phyloP scores from a whole-genome alignment of 2,888 invertebrate genomes.

The Dynastes hyllus region DNA sequence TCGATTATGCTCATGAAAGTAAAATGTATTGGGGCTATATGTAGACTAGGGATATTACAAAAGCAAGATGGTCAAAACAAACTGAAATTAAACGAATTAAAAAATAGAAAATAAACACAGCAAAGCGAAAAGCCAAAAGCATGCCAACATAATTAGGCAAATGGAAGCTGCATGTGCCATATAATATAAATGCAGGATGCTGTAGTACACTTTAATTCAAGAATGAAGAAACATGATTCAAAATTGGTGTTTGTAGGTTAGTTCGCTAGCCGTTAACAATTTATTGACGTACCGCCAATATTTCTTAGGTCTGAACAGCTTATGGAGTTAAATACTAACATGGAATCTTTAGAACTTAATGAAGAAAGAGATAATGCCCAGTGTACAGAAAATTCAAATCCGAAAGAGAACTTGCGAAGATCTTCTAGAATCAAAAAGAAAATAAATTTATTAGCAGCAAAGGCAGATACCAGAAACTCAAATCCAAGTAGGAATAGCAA shows the following conservation, averaged over 20 bases:
- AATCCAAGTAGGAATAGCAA: not conserved
- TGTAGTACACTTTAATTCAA: too few species aligned
- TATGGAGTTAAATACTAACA: slow-evolving; percentile 23
- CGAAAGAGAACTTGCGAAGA: slow-evolving; percentile 6
- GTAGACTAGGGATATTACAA: not conserved
- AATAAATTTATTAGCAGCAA: not conserved
- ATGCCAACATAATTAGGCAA: too few species aligned
- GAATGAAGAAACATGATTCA: slow-evolving; percentile 30
- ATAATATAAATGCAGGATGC: not conserved
- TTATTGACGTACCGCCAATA: slow-evolving; percentile 22
- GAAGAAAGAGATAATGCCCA: not conserved
- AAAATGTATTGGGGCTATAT: not conserved
- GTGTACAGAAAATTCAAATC: not conserved
- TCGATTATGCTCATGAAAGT: not conserved
- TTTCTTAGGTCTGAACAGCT: slow-evolving; percentile 27
- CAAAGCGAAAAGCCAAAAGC: too few species aligned
- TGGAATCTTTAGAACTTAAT: slow-evolving; percentile 30
- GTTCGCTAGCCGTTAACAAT: not conserved
- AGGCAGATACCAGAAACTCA: not conserved
- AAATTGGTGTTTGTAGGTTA: slow-evolving; percentile 30
- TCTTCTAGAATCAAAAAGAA: slow-evolving; percentile 20
- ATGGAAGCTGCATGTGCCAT: not conserved
- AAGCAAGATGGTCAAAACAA: not conserved
- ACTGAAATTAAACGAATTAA: too few species aligned
- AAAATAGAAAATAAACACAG: too few species aligned